Evolutionary conservation across 2,797 vertebrate species (phyloP), one percentile per base, ranked within the genome.

Genomic region (Rachycentron canadum): DNA sequence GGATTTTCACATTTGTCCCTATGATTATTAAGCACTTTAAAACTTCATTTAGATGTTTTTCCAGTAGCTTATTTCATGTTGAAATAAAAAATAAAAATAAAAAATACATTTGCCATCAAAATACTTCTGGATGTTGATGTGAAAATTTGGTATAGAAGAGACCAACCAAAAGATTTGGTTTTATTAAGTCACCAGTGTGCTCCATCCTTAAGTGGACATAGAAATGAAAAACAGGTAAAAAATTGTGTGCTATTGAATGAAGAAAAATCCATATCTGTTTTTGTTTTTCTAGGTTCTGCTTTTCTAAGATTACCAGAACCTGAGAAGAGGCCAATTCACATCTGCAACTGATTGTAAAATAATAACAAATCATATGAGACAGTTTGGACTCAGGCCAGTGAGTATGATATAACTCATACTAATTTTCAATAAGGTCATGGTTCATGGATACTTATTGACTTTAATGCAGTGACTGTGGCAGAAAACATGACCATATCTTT

Each of bases 221-320:
- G 41, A 89, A 84, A 89, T 89, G 53, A 63, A 73, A 91, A 87
- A 36, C 86, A 85, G 77, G 73, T 86, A 79, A 53, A 61, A 63
- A 30, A 40, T 36, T 32, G 30, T 57, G 38, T 36, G 36, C 32
- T 69, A 14, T 77, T 50, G 11, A 84, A 74, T 80, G 68, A 76
- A 8, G 32, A 43, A 73, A 77, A 67, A 16, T 68, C 43, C 21
- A 47, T 75, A 62, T 82, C 45, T 56, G 41, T 60, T 70, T 63
- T 67, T 62, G 64, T 47, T 71, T n/a, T 67, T 43, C 9, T 21
- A 3, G 0, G 34, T 26, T 82, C 14, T 81, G 73, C 87, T 89
- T 85, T 67, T 71, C 47, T 84, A 70, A 83, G 67, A 78, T 85
- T 69, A 79, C 49, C 0, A 3, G 58, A 75, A 82, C 34, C 65